Base-by-base conservation (phyloP, 2,797 vertebrate species). In the Gobionotothen gibberifrons region DNA sequence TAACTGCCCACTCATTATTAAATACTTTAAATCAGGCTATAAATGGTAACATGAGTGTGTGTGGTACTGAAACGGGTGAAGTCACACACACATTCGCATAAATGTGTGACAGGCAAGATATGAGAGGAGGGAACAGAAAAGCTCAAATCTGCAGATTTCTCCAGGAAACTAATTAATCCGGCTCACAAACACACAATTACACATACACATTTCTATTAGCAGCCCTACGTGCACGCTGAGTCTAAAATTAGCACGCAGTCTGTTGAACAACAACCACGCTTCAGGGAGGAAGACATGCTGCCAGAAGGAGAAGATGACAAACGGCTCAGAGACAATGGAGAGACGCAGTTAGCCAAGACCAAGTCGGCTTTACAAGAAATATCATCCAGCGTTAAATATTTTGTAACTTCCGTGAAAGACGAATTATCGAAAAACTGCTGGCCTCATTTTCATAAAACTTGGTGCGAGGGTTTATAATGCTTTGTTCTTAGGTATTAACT, bases 211-310 rank as follows among this genome's bases (percentile, higher is more conserved):
- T 62, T 83, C 77, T 84, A 83, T 83, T 67, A 75, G 74, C 82
- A 69, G 40, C 84, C 22, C 76, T 68, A 65, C 11, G 26, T 87
- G 80, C 87, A 88, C 53, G 59, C 85, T 82, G 87, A 51, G 82
- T 83, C 78, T 87, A 88, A 90, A 89, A 87, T 88, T 85, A 89
- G 88, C 19, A 43, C 16, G 42, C 82, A 88, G 78, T 81, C 80
- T 90, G 88, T 80, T 77, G 69, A 84, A 86, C 87, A 86, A 87
- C 77, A 87, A 84, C 81, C 66, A 84, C 85, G 72, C 83, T 63
- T 68, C 67, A 68, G 82, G 85, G 68, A 87, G 81, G 78, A 81
- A 82, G 74, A 84, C n/a, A 3, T 47, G 85, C 81, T 85, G 88
- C 85, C 82, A 86, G 81, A 74, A 62, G 54, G 49, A 63, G 78